phyloP scores from a whole-genome alignment of 1,140 invertebrate species.

The Coelopa frigida region DNA sequence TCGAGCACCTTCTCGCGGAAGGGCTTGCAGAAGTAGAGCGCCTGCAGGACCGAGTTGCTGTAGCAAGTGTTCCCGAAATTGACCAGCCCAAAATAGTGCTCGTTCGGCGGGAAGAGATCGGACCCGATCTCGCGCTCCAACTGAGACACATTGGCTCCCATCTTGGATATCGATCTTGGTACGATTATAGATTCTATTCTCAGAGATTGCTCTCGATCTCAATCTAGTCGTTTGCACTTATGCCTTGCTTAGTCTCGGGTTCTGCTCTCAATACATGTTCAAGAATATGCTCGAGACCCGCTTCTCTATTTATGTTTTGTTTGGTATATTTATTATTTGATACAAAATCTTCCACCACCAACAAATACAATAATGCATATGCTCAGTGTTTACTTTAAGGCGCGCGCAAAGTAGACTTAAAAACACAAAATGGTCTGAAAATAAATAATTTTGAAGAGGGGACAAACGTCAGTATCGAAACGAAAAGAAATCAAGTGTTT shows the following conservation, averaged over 20 bases:
- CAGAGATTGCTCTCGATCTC: background rate
- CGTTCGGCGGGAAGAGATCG: conserved; percentile 94
- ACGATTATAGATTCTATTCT: conserved; percentile 2
- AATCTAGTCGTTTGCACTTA: too few species aligned
- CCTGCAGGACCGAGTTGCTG: conserved; percentile 98
- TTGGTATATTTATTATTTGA: conserved; percentile 1
- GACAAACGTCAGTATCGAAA: conserved; percentile 36
- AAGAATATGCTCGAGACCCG: too few species aligned
- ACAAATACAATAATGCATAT: conserved; percentile 1
- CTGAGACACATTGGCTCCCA: conserved; percentile 96
- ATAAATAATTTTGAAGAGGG: conserved; percentile 45
- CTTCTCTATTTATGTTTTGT: conserved; percentile 5
- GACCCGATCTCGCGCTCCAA: conserved; percentile 95
- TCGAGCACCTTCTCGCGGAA: conserved; percentile 98
- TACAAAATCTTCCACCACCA: conserved; percentile 5
- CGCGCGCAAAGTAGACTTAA: conserved; percentile 29
- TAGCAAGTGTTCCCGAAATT: conserved; percentile 99
- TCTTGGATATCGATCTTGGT: too few species aligned
- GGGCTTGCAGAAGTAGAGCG: conserved; percentile 97
- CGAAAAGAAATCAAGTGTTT: conserved; percentile 1
- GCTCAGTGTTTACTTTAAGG: conserved; percentile 19
- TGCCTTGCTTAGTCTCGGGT: too few species aligned
- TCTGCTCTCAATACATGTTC: too few species aligned
- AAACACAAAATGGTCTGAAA: conserved; percentile 38
- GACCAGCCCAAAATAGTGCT: conserved; percentile 97